phyloP scores from a whole-genome alignment of 2,113 vertebrate species.

The Panthera leo region DNA sequence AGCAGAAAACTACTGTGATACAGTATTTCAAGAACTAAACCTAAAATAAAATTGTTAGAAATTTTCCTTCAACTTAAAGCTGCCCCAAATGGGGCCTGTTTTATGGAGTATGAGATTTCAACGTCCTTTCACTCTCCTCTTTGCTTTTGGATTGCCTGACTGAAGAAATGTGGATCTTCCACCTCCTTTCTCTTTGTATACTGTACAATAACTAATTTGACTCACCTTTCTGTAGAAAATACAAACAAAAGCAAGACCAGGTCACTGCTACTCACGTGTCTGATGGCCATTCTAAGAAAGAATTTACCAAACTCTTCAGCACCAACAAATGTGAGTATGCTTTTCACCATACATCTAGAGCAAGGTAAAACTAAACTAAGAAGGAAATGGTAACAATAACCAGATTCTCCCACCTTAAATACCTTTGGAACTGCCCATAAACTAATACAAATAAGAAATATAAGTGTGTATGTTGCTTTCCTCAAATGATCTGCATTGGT shows the following conservation, averaged over 20 bases:
- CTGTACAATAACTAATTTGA: conserved; percentile 16
- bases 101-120: neutral
- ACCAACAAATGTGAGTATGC: neutral
- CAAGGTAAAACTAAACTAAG: neutral
- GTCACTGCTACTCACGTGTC: neutral
- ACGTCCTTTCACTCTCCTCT: neutral
- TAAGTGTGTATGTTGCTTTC: neutral
- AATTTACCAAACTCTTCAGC: neutral
- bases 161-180: neutral
- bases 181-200: neutral
- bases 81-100: neutral
- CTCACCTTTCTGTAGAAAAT: conserved; percentile 38
- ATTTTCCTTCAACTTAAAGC: conserved; percentile 34
- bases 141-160: neutral
- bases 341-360: neutral
- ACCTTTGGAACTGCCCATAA: neutral
- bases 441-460: neutral
- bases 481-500: neutral
- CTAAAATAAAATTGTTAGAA: neutral
- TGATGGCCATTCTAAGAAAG: neutral
- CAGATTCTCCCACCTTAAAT: neutral
- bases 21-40: conserved; percentile 32
- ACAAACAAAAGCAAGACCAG: conserved; percentile 32
- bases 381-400: neutral
- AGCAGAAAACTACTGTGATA: neutral